A percentile compares a stretch with the other conserved stretches of the same genome.
Evolutionary conservation across 2,797 vertebrate species (phyloP).

Genomic region (Smutsia temminckii): DNA sequence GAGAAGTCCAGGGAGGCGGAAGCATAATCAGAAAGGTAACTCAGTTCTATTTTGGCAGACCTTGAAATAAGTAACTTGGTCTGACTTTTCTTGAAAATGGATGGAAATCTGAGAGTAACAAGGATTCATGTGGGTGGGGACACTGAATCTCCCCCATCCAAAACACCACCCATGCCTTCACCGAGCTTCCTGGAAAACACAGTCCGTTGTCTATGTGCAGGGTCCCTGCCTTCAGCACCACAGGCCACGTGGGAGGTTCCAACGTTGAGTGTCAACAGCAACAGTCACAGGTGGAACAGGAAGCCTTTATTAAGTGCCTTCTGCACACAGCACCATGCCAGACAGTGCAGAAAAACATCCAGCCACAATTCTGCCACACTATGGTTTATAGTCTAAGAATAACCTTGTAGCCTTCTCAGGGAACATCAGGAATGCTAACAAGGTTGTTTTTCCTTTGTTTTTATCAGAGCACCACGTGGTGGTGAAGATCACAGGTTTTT

Average conservation of each 20-base stretch:
- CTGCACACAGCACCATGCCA: not conserved
- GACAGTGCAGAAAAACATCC: not conserved
- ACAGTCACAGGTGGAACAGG: not conserved
- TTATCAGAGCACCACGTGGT: not conserved
- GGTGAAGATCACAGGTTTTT: not conserved
- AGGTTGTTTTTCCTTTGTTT: not conserved
- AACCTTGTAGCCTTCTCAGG: not conserved
- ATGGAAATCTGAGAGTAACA: not conserved
- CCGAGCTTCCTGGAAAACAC: accelerated
- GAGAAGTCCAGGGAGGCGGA: not conserved
- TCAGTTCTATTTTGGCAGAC: not conserved
- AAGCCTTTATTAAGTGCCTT: not conserved
- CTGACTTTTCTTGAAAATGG: not conserved
- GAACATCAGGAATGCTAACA: not conserved
- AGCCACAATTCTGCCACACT: not conserved
- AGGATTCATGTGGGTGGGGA: accelerated
- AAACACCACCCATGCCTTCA: not conserved
- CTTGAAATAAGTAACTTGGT: not conserved
- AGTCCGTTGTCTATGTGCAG: accelerated
- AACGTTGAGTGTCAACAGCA: not conserved
- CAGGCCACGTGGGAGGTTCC: not conserved
- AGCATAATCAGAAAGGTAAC: not conserved
- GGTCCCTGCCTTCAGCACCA: not conserved
- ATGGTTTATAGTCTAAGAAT: not conserved
- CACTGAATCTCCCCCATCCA: too few species aligned